phyloP scores from a whole-genome alignment of 2,797 vertebrate genomes.

The Coluber constrictor region DNA sequence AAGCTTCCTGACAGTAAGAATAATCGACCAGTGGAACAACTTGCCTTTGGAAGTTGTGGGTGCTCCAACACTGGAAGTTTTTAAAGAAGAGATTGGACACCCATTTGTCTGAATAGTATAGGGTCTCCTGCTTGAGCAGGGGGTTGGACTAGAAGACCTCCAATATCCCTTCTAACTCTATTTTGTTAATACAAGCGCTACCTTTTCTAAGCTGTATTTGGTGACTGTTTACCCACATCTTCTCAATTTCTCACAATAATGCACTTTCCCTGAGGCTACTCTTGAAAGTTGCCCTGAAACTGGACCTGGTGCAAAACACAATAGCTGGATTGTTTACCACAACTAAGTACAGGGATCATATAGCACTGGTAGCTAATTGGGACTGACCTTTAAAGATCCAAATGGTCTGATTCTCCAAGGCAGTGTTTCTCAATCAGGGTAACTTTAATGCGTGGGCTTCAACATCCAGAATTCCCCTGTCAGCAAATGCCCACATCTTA shows the following conservation, averaged over 20 bases:
- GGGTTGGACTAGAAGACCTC: not conserved
- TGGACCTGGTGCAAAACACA: not conserved
- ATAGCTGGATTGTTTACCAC: not conserved
- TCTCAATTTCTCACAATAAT: not conserved
- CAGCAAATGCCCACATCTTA: not conserved
- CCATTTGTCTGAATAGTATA: not conserved
- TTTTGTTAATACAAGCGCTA: not conserved
- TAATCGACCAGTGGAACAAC: not conserved
- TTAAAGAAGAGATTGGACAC: not conserved
- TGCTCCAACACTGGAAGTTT: not conserved
- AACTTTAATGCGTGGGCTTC: not conserved
- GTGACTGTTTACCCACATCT: not conserved
- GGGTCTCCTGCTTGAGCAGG: not conserved
- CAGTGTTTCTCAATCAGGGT: not conserved
- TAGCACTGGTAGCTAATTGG: not conserved
- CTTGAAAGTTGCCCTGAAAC: not conserved
- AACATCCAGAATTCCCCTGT: not conserved
- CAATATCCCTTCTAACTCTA: not conserved
- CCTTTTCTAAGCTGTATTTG: not conserved
- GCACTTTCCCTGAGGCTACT: not conserved
- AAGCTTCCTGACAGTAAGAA: not conserved
- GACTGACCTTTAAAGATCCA: not conserved
- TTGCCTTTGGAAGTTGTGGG: not conserved
- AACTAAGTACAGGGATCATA: not conserved
- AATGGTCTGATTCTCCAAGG: not conserved